A percentile compares a stretch with the other conserved stretches of the same genome.
Evolutionary conservation across 1,140 invertebrate species (phyloP).

Genomic region (Philopotamus ludificatus): DNA sequence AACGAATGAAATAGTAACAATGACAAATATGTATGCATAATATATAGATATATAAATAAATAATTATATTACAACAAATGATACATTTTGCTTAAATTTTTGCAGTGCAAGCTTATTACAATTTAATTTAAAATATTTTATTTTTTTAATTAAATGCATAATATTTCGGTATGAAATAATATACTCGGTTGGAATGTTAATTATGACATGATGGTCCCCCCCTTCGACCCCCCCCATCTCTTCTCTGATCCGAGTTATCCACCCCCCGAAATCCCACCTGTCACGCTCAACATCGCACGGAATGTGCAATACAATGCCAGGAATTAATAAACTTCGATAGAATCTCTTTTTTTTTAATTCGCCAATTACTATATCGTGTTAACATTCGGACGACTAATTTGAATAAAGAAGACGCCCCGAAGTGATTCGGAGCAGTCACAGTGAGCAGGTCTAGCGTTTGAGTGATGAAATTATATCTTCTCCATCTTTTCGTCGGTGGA

Average conservation of each 20-base stretch:
- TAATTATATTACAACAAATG: no score
- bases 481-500: conserved; percentile 12
- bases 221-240: neutral
- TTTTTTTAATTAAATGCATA: no score
- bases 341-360: no score
- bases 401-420: neutral
- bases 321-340: neutral
- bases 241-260: conserved; percentile 1
- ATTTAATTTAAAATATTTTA: no score
- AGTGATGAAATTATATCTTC: conserved; percentile 28
- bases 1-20: no score
- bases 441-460: neutral
- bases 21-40: no score
- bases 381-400: no score
- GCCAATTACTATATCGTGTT: no score
- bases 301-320: conserved; percentile 5
- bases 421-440: neutral
- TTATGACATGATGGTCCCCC: conserved; percentile 32
- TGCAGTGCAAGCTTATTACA: no score
- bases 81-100: no score
- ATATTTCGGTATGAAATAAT: no score
- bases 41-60: no score
- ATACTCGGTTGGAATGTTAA: conserved; percentile 36
- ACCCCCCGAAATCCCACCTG: conserved; percentile 19
- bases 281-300: conserved; percentile 12